Conservation (phyloP, 2,113 vertebrate species). For the Rhodinocichla rosea region DNA sequence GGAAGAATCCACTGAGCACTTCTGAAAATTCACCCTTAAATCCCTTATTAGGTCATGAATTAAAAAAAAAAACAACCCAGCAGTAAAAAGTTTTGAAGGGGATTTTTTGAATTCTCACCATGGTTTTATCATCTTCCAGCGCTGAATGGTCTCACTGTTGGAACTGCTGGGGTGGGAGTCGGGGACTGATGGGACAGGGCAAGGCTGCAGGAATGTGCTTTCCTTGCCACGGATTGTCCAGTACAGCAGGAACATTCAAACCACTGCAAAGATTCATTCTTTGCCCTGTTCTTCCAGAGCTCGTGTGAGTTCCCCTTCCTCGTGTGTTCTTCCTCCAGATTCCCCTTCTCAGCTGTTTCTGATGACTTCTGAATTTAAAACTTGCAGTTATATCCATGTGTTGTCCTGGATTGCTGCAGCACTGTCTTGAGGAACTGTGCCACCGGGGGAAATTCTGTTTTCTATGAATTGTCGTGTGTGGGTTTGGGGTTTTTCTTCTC, state of each 20-base stretch:
- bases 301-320: neutral
- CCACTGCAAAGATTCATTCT: constrained; percentile 8
- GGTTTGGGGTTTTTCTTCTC: neutral
- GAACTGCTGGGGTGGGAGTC: constrained; percentile 26
- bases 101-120: constrained; percentile 53
- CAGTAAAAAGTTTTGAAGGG: neutral
- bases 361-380: neutral
- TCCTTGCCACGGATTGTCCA: neutral
- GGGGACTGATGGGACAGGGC: constrained; percentile 2
- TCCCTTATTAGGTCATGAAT: constrained; percentile 9
- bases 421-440: neutral
- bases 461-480: neutral
- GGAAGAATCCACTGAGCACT: neutral
- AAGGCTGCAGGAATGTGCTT: constrained; percentile 6
- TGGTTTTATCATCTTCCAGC: constrained; percentile 34
- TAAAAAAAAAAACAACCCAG: neutral
- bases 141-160: constrained; percentile 53
- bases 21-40: neutral
- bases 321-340: accelerated
- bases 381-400: neutral
- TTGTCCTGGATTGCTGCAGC: neutral
- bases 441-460: neutral
- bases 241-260: constrained; percentile 2
- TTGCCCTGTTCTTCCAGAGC: neutral
- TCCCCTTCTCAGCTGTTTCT: neutral